Evolutionary conservation across 2,797 vertebrate genomes (phyloP), one percentile per base, ranked within the genome.

Genomic region (Pogoniulus pusillus): DNA sequence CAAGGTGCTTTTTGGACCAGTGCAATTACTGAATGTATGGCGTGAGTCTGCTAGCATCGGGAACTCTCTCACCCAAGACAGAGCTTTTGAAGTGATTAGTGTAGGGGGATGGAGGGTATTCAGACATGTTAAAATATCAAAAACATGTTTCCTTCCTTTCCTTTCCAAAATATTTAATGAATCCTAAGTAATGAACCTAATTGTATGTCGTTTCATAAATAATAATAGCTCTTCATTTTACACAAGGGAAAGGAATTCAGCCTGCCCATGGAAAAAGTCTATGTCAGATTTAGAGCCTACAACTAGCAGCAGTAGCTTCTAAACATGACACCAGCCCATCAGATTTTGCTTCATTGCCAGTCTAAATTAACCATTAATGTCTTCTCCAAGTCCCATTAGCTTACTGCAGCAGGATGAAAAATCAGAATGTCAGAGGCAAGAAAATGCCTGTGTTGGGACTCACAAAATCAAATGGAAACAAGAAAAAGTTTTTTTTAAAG

Each of bases 361-460:
- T 76, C 86, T 93, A 92, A 93, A 93, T 90, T 91, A 91, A 57
- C 17, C 18, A 66, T 82, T 93, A 93, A 92, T 80, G 90, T 80
- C 66, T 91, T 85, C 76, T 74, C 29, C 76, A 87, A 57, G 23
- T 93, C 59, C 53, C 26, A 64, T 85, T 95, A 91, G 39, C 90
- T 91, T 93, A 90, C 57, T 89, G 66, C 81, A 91, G 86, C 63
- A 85, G 57, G 59, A 91, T 90, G 45, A 79, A 89, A 89, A 89
- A 86, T 63, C 66, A 75, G 24, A 86, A 78, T 64, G 30, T 37
- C 30, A 90, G 43, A 89, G 9, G 35, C 13, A 80, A 77, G 65
- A 82, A 85, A 81, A 89, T 45, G 47, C 9, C 47, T 69, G 19
- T 65, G 16, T 51, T 82, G 39, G 30, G 55, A 85, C 9, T 77